Percentiles rank a stretch among this genome's conserved stretches.
phyloP scores from a whole-genome alignment of 2,797 vertebrate species.

The Luscinia luscinia region DNA sequence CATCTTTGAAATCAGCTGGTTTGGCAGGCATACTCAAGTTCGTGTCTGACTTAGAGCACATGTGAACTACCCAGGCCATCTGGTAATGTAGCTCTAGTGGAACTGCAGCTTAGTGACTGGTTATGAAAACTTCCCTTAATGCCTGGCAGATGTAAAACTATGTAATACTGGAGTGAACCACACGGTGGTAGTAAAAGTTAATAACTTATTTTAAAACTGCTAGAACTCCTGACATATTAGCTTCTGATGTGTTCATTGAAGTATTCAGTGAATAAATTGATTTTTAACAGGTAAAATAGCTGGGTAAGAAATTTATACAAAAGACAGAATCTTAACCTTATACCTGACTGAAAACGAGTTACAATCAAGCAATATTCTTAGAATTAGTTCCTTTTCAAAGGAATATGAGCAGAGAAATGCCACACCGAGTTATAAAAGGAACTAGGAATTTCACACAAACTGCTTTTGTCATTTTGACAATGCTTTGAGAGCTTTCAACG shows the following conservation, averaged over 20 bases:
- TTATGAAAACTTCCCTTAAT: conserved; percentile 20
- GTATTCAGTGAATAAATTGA: conserved; percentile 29
- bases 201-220: conserved; percentile 70
- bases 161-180: conserved; percentile 78
- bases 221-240: background rate
- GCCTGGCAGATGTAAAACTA: background rate
- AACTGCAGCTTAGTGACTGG: conserved; percentile 1
- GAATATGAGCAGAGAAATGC: background rate
- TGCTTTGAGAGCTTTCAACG: background rate
- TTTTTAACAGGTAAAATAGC: conserved; percentile 43
- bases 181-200: conserved; percentile 83
- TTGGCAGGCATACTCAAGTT: background rate
- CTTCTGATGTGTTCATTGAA: conserved; percentile 54
- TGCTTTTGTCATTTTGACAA: conserved; percentile 21
- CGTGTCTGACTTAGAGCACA: background rate
- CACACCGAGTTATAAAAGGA: conserved; percentile 1
- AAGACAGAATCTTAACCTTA: conserved; percentile 33
- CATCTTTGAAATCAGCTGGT: background rate
- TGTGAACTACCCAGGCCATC: conserved; percentile 12
- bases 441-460: background rate
- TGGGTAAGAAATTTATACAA: conserved; percentile 4
- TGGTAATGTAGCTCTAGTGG: background rate
- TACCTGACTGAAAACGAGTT: background rate
- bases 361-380: background rate
- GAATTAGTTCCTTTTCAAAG: background rate